Percentiles rank a stretch among this genome's conserved stretches.
Evolutionary conservation across 2,797 vertebrate genomes (phyloP).

Genomic region (Paratrypauchen microcephalus): DNA sequence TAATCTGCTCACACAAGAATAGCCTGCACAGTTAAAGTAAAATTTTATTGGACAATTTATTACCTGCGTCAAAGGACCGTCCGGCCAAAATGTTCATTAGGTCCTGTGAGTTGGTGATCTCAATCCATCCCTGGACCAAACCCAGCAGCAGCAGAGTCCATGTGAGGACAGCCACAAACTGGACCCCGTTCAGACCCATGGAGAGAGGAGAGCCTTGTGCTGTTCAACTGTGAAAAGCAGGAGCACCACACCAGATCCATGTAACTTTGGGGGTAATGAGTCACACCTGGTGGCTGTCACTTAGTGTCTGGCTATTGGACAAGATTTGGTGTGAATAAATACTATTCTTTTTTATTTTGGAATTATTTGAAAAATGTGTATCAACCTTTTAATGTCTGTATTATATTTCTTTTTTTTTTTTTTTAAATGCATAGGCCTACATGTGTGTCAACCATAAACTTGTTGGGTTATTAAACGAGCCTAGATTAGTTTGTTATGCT

Average conservation of each 20-base stretch:
- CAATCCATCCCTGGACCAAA: conserved; percentile 32
- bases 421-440: neutral
- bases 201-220: neutral
- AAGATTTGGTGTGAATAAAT: neutral
- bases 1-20: neutral
- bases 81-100: neutral
- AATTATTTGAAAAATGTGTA: neutral
- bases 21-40: neutral
- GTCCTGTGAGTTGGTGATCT: neutral
- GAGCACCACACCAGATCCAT: neutral
- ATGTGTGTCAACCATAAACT: neutral
- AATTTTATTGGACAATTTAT: neutral
- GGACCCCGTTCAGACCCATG: conserved; percentile 48
- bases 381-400: neutral
- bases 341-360: neutral
- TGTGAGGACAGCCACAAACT: conserved; percentile 25
- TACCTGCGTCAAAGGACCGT: neutral
- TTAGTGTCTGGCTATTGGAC: neutral
- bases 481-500: too few species aligned
- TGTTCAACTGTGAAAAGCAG: neutral
- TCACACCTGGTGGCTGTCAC: conserved; percentile 29
- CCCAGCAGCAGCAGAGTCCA: conserved; percentile 30
- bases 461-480: too few species aligned
- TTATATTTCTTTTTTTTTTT: too few species aligned
- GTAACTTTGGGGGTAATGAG: conserved; percentile 14